These are phyloP conservation scores for Leucozona laternaria DNA, from an alignment of 2,888 invertebrate species.

Conservation along the genomic window DNA sequence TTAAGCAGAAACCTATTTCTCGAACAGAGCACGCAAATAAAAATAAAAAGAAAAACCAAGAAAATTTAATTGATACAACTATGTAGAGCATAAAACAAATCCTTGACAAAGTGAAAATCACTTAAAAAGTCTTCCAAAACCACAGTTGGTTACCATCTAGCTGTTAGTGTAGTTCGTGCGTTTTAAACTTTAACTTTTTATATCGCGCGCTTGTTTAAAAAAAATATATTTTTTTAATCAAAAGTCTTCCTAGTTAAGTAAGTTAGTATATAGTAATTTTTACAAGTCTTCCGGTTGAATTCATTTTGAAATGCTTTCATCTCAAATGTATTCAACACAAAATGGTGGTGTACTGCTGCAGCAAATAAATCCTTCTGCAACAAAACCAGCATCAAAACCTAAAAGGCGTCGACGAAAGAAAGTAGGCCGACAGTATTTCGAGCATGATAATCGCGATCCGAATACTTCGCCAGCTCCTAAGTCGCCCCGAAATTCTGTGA, in stretches of 20 bases:
- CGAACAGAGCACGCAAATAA: conserved; percentile 5
- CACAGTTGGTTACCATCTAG: conserved; percentile 65
- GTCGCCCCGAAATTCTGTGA: conserved; percentile 24
- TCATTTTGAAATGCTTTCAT: conserved; percentile 60
- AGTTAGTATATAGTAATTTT: conserved; percentile 31
- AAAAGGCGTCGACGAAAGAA: conserved; percentile 76
- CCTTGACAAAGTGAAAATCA: conserved; percentile 82
- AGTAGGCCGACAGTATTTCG: conserved; percentile 79
- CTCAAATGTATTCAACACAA: conserved; percentile 77
- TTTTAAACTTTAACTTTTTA: background rate
- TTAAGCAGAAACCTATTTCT: conserved; percentile 55
- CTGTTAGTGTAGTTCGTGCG: conserved; percentile 68
- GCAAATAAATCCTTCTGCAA: conserved; percentile 76
- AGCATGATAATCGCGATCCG: conserved; percentile 81
- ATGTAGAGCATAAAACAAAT: conserved; percentile 67
- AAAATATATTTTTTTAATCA: conserved; percentile 49
- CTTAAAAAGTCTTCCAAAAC: conserved; percentile 84
- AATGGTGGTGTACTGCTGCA: conserved; percentile 76
- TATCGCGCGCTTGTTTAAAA: conserved; percentile 34
- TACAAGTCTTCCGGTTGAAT: conserved; percentile 62
- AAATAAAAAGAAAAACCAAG: conserved; percentile 43
- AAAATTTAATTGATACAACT: conserved; percentile 66
- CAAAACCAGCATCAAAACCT: conserved; percentile 49
- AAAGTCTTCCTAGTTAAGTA: conserved; percentile 64
- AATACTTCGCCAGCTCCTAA: conserved; percentile 35